phyloP scores from a whole-genome alignment of 2,113 vertebrate genomes.

The Etheostoma spectabile region DNA sequence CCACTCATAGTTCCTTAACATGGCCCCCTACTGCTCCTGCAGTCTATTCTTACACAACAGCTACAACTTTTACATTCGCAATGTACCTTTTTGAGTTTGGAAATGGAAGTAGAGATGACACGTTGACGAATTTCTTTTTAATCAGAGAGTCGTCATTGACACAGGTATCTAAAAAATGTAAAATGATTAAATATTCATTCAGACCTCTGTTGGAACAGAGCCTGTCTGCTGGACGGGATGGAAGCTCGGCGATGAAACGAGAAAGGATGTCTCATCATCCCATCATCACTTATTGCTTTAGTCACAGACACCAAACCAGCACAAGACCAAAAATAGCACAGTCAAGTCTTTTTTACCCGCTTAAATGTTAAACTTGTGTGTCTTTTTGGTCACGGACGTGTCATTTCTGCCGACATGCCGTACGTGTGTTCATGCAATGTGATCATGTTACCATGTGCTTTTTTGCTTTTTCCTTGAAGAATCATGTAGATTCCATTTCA shows the following conservation, averaged over 20 bases:
- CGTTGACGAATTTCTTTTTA: conserved; percentile 58
- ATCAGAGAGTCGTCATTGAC: conserved; percentile 47
- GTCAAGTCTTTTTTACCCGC: conserved; percentile 35
- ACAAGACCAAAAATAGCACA: conserved; percentile 57
- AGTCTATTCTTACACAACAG: conserved; percentile 9
- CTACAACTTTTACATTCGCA: conserved; percentile 22
- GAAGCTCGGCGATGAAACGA: conserved; percentile 29
- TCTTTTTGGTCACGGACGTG: conserved; percentile 29
- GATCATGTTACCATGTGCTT: background rate
- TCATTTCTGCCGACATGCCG: conserved; percentile 7
- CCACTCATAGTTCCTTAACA: conserved; percentile 16
- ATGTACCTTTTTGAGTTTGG: conserved; percentile 12
- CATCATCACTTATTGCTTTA: conserved; percentile 55
- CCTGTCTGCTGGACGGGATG: conserved; percentile 24
- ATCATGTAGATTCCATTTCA: background rate
- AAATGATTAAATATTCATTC: conserved; percentile 57
- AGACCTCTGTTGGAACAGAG: conserved; percentile 36
- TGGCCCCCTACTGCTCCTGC: background rate
- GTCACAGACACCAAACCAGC: conserved; percentile 61
- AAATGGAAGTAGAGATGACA: conserved; percentile 36
- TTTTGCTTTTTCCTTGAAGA: background rate
- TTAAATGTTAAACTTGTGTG: conserved; percentile 31
- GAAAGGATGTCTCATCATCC: conserved; percentile 60
- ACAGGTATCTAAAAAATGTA: conserved; percentile 63
- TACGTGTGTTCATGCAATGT: background rate